phyloP scores from a whole-genome alignment of 1,140 invertebrate genomes.

The Orchestia grillus region DNA sequence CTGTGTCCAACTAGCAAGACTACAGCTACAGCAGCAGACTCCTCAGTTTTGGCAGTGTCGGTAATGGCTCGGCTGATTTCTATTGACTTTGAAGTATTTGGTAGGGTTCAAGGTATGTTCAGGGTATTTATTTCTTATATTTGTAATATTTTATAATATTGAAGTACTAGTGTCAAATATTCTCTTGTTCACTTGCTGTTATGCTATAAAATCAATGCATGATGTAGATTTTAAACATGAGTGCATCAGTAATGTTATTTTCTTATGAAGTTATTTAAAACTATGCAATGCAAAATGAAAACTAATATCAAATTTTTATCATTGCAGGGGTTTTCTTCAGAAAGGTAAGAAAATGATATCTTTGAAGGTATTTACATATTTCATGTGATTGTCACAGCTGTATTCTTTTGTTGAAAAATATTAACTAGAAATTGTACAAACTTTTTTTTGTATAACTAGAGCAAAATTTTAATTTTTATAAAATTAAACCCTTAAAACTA shows the following conservation, averaged over 20 bases:
- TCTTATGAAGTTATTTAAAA: background rate
- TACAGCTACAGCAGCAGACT: background rate
- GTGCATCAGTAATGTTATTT: too few relatives aligned
- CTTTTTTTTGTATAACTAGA: too few relatives aligned
- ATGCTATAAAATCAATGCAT: too few relatives aligned
- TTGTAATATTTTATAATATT: background rate
- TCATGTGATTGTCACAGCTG: background rate
- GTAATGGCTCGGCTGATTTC: slow-evolving; percentile 55
- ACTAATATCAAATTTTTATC: background rate
- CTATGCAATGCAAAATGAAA: background rate
- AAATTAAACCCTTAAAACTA: too few relatives aligned
- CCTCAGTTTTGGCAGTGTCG: background rate
- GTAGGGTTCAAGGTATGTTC: slow-evolving; percentile 61
- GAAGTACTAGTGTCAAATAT: too few relatives aligned
- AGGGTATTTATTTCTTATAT: background rate
- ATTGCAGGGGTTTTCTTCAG: slow-evolving; percentile 65
- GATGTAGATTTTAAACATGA: background rate
- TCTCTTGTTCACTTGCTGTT: too few relatives aligned
- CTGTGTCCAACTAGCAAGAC: background rate
- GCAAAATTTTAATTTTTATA: too few relatives aligned
- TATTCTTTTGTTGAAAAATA: background rate
- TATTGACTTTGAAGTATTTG: slow-evolving; percentile 67
- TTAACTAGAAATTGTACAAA: too few relatives aligned
- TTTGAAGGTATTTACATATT: background rate
- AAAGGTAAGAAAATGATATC: slow-evolving; percentile 50